Evolutionary conservation across 1,140 invertebrate species (phyloP), one percentile per base, ranked within the genome.

Genomic region (Harpegnathos saltator): DNA sequence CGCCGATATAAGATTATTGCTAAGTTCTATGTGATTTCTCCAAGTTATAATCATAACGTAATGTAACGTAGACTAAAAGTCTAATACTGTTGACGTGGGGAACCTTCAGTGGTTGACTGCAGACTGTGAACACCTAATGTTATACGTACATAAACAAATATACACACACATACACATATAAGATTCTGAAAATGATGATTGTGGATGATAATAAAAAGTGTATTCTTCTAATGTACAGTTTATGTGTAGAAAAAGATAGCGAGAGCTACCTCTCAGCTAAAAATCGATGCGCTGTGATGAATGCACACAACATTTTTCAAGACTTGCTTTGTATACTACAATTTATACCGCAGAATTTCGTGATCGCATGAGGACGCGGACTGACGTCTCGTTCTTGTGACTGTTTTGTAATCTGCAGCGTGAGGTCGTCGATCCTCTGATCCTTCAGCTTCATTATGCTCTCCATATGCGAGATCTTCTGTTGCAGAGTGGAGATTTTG

Each of bases 381-480:
- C n/a, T 11, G 15, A 3, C n/a, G 5, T 56, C 22, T 33, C 56
- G 66, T 1, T 85, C 86, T 0, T 14, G 3, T 1, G 26, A 50
- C 7, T 75, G 26, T 74, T 84, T 72, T 62, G 83, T 62, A 66
- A 93, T 81, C 83, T 94, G 91, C 1, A 78, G 56, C 0, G 87
- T 82, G 14, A 96, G 91, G 83, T 96, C 95, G 0, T 94, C 92
- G 71, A 96, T 96, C 29, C 95, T 94, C 81, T 95, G 94, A 58
- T 95, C 93, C 89, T 96, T 96, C 0, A 95, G 84, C 54, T 94
- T 93, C 17, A 96, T 90, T 59, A 96, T 90, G 82, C 90, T 95
- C 88, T 96, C 95, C 56, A 96, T 91, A 88, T 96, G 95, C 2
- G 65, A 90, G 73, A 95, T 92, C 91, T 94, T 95, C 81, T 93